Percentiles rank a stretch among this genome's conserved stretches.
Evolutionary conservation across 1,140 invertebrate species (phyloP).

Genomic region (Heliconius nattereri): DNA sequence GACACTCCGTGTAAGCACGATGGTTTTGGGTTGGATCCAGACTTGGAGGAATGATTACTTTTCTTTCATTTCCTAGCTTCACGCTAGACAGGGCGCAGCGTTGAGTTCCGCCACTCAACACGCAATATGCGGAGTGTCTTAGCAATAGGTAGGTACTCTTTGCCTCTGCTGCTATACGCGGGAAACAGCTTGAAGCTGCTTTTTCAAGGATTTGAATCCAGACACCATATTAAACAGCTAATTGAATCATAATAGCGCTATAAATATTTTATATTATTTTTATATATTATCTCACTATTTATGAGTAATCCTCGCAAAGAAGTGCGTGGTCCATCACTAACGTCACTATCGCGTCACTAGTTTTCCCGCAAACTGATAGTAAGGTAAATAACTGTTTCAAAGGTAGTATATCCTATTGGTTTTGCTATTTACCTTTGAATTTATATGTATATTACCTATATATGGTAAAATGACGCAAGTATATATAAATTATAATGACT

Average conservation of each 20-base stretch:
- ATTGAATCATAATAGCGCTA: neutral
- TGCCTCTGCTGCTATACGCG: too few species aligned
- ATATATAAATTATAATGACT: neutral
- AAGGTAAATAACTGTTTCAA: conserved; percentile 7
- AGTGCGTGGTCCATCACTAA: neutral
- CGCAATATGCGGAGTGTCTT: too few species aligned
- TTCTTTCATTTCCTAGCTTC: too few species aligned
- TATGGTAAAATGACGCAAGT: neutral
- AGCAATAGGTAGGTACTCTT: too few species aligned
- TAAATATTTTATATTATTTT: neutral
- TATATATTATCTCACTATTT: neutral
- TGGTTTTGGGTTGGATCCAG: too few species aligned
- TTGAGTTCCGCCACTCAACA: too few species aligned
- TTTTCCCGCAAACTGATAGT: conserved; percentile 15
- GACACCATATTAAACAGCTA: neutral
- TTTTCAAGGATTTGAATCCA: too few species aligned
- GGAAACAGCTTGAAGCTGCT: too few species aligned
- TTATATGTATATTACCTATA: neutral
- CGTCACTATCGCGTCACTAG: conserved; percentile 15
- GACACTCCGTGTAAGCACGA: too few species aligned
- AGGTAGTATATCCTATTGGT: neutral
- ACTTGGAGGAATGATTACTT: too few species aligned
- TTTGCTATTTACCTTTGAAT: neutral
- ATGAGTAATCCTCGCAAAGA: conserved; percentile 13
- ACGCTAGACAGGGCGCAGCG: too few species aligned